Percentiles rank a stretch among this genome's conserved stretches.
Evolutionary conservation across 2,113 vertebrate species (phyloP).

Genomic region (Ophthalmolycus amberensis): DNA sequence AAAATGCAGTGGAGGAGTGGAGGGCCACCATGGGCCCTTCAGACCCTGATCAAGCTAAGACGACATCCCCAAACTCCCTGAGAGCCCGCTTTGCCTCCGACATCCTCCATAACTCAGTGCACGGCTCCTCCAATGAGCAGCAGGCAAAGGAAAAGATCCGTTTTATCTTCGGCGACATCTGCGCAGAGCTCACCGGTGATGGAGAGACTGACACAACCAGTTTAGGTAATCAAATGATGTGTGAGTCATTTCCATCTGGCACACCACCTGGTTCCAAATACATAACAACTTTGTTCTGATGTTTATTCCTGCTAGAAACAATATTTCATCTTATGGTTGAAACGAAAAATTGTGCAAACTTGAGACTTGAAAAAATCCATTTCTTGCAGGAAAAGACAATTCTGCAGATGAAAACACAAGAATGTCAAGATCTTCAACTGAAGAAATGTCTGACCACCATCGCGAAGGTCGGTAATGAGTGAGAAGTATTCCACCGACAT

Average conservation of each 20-base stretch:
- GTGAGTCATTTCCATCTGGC: constrained; percentile 28
- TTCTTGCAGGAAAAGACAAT: constrained; percentile 45
- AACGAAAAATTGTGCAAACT: neutral
- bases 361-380: neutral
- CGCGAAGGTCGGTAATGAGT: constrained; percentile 19
- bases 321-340: neutral
- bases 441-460: constrained; percentile 13
- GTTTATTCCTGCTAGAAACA: neutral
- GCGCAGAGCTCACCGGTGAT: constrained; percentile 34
- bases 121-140: constrained; percentile 81
- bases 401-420: constrained; percentile 36
- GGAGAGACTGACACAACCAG: constrained; percentile 34
- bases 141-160: constrained; percentile 78
- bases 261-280: constrained; percentile 29
- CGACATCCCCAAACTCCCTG: constrained; percentile 80
- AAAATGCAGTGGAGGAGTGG: constrained; percentile 88
- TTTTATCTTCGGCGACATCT: constrained; percentile 81
- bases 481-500: neutral
- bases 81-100: constrained; percentile 84
- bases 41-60: constrained; percentile 84
- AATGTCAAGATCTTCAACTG: constrained; percentile 27
- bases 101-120: constrained; percentile 85
- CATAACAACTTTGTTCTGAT: constrained; percentile 5
- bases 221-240: constrained; percentile 47
- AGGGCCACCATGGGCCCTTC: constrained; percentile 86